Evolutionary conservation across 2,797 vertebrate genomes (phyloP), one percentile per base, ranked within the genome.

Genomic region (Diplodus puntazzo): DNA sequence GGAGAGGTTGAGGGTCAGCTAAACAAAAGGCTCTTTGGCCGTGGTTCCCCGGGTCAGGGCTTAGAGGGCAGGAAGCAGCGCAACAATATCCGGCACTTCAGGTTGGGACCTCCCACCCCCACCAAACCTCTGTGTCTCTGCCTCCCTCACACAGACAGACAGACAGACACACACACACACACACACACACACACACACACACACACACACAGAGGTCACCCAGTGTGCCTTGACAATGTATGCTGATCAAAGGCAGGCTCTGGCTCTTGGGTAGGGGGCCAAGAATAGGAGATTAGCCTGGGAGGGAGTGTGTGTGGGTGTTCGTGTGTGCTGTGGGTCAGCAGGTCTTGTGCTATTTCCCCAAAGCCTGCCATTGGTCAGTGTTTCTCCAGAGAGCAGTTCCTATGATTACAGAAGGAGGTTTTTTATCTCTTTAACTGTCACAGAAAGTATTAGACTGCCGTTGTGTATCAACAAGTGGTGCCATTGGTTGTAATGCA

Each of bases 31-130:
- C 70, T 86, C 85, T 90, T 90, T 91, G 85, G 81, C 88, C 78
- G 53, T 75, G 83, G 70, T 86, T 91, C 86, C 79, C 74, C n/a
- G 50, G 89, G 90, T 93, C 92, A 93, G 76, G 80, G 90, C 89
- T 92, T 89, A 87, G 87, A 91, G 91, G 94, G 90, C 94, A 95
- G 94, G 94, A 96, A 95, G 92, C 91, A 89, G 77, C 52, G 77
- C 83, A 92, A 94, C 94, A 95, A 95, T 94, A 91, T 93, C 90
- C 86, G 64, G 84, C 89, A 91, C 93, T 95, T 90, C 82, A 91
- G 89, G 87, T 87, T 89, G 61, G 81, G 80, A 85, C 87, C 84
- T 85, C 85, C 83, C 71, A 77, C 66, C 75, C 82, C 82, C 79
- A 70, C 60, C 54, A 72, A 58, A 70, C 69, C 30, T 72, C 66